phyloP scores from a whole-genome alignment of 2,113 vertebrate genomes.

The Phalacrocorax brasilianus region DNA sequence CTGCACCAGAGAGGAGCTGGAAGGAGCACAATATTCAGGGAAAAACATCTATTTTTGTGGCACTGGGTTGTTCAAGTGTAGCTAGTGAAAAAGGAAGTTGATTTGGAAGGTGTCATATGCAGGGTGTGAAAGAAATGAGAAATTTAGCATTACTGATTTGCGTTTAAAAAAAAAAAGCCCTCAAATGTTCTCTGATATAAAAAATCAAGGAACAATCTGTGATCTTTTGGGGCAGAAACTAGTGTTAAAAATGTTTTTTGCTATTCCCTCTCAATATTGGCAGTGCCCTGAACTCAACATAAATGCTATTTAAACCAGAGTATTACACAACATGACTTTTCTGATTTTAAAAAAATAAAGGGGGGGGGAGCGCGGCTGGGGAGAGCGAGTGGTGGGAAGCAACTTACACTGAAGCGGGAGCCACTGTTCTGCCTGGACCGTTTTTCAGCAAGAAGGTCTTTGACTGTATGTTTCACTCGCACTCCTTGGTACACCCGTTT shows the following conservation, averaged over 20 bases:
- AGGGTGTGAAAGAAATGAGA: background rate
- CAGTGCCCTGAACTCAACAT: too few relatives aligned
- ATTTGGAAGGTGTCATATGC: background rate
- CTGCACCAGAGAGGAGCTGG: background rate
- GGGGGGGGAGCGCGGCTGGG: too few relatives aligned
- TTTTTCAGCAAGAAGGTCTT: slow-evolving; percentile 94
- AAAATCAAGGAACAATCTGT: background rate
- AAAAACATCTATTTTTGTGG: background rate
- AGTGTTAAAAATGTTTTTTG: background rate
- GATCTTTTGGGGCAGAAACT: background rate
- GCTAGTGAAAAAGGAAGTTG: background rate
- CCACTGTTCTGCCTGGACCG: slow-evolving; percentile 83
- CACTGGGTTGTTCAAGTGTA: background rate
- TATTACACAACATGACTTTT: fast-evolving
- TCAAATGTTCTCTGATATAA: background rate
- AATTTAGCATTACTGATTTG: background rate
- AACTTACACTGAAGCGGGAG: slow-evolving; percentile 84
- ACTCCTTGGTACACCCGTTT: slow-evolving; percentile 94
- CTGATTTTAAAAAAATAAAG: background rate
- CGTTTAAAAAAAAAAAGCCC: background rate
- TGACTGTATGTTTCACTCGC: slow-evolving; percentile 95
- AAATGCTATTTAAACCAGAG: background rate
- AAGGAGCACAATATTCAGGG: background rate
- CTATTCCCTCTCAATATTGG: fast-evolving
- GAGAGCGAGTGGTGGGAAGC: too few relatives aligned